phyloP scores from a whole-genome alignment of 2,797 vertebrate species.

The Leptatherina wallacei region DNA sequence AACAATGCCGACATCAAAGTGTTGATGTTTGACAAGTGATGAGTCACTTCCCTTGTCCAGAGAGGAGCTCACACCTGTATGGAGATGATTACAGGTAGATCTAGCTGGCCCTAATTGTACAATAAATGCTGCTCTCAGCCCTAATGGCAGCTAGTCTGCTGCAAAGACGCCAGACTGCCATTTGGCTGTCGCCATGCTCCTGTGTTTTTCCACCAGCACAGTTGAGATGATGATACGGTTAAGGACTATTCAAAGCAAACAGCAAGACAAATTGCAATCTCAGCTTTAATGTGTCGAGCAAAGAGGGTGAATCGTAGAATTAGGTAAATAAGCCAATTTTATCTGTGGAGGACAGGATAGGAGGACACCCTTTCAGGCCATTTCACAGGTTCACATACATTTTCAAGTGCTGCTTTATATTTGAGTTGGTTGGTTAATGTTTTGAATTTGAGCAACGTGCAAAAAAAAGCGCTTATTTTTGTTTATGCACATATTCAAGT shows the following conservation, averaged over 20 bases:
- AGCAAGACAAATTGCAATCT: slow-evolving; percentile 86
- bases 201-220: slow-evolving; percentile 85
- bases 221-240: slow-evolving; percentile 90
- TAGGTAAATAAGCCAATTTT: slow-evolving; percentile 79
- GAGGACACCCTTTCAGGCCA: slow-evolving; percentile 56
- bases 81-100: slow-evolving; percentile 96
- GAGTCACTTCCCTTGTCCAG: slow-evolving; percentile 89
- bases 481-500: slow-evolving; percentile 13
- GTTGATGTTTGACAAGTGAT: slow-evolving; percentile 87
- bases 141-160: slow-evolving; percentile 92
- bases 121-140: slow-evolving; percentile 93
- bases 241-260: slow-evolving; percentile 88
- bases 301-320: slow-evolving; percentile 70
- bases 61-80: slow-evolving; percentile 92
- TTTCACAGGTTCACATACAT: slow-evolving; percentile 50
- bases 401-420: slow-evolving; percentile 36
- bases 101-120: slow-evolving; percentile 94
- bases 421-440: slow-evolving; percentile 36
- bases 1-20: slow-evolving; percentile 87
- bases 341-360: slow-evolving; percentile 45
- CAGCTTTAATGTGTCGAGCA: slow-evolving; percentile 84
- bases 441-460: slow-evolving; percentile 26
- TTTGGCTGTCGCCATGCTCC: slow-evolving; percentile 93
- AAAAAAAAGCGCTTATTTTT: slow-evolving; percentile 20
- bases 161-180: slow-evolving; percentile 92